phyloP scores from a whole-genome alignment of 2,113 vertebrate species.

The Picathartes gymnocephalus region DNA sequence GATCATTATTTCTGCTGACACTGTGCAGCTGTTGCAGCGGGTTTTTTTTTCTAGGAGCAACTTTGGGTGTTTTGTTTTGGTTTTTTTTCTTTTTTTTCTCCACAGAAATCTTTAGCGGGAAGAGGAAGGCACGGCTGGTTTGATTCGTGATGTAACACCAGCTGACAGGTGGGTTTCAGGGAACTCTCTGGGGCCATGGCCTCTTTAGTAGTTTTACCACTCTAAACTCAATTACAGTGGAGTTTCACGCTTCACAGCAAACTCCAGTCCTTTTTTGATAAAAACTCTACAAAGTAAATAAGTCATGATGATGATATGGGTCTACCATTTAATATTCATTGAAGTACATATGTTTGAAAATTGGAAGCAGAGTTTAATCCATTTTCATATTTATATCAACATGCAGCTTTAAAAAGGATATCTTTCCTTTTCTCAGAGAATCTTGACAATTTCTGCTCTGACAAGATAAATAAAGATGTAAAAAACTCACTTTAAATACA shows the following conservation, averaged over 20 bases:
- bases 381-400: constrained; percentile 91
- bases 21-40: constrained; percentile 76
- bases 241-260: constrained; percentile 76
- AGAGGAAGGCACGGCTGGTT: constrained; percentile 68
- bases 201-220: constrained; percentile 79
- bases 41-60: constrained; percentile 43
- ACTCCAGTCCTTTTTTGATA: constrained; percentile 76
- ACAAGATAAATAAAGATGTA: constrained; percentile 43
- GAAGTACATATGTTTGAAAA: constrained; percentile 79
- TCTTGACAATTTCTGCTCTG: constrained; percentile 53
- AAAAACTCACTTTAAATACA: not conserved
- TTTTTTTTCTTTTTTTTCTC: constrained; percentile 20
- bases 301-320: constrained; percentile 77
- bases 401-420: constrained; percentile 78
- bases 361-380: constrained; percentile 82
- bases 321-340: constrained; percentile 82
- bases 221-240: constrained; percentile 82
- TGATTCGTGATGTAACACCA: constrained; percentile 88
- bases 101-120: constrained; percentile 72
- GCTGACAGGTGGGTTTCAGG: constrained; percentile 94
- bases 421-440: constrained; percentile 54
- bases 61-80: constrained; percentile 38
- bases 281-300: constrained; percentile 79
- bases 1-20: constrained; percentile 82
- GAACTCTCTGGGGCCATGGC: constrained; percentile 87